Evolutionary conservation across 1,140 invertebrate genomes (phyloP).

Genomic region (Platorchestia sp.): DNA sequence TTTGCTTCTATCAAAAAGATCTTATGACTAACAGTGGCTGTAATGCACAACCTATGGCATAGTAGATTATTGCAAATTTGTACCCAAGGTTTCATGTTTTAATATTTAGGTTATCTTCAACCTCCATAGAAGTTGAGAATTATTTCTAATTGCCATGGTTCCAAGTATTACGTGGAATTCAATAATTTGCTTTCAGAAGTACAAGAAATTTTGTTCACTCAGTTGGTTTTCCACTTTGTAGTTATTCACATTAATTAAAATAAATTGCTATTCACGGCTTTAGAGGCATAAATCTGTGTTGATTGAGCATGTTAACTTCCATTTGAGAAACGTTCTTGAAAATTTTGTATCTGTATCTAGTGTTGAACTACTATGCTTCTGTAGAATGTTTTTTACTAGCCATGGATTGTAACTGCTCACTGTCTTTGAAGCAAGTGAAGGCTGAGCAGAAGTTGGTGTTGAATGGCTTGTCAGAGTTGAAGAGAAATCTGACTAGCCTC

Average conservation of each 20-base stretch:
- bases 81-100: too few species aligned
- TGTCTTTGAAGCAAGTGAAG: neutral
- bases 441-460: constrained; percentile 4
- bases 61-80: too few species aligned
- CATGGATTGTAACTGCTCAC: neutral
- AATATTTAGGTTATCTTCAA: too few species aligned
- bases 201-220: neutral
- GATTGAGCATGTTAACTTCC: neutral
- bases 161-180: neutral
- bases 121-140: neutral
- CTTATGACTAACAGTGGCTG: too few species aligned
- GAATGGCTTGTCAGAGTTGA: constrained; percentile 15
- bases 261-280: neutral
- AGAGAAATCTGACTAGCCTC: neutral
- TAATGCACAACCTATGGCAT: too few species aligned
- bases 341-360: neutral
- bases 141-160: neutral
- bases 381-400: neutral
- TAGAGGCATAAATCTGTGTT: neutral
- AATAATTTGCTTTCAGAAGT: neutral
- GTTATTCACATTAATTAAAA: neutral
- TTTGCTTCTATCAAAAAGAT: too few species aligned
- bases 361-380: neutral
- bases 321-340: neutral
- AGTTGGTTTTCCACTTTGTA: neutral